Conservation (phyloP, 2,113 vertebrate genomes). For the Hemicordylus capensis region DNA sequence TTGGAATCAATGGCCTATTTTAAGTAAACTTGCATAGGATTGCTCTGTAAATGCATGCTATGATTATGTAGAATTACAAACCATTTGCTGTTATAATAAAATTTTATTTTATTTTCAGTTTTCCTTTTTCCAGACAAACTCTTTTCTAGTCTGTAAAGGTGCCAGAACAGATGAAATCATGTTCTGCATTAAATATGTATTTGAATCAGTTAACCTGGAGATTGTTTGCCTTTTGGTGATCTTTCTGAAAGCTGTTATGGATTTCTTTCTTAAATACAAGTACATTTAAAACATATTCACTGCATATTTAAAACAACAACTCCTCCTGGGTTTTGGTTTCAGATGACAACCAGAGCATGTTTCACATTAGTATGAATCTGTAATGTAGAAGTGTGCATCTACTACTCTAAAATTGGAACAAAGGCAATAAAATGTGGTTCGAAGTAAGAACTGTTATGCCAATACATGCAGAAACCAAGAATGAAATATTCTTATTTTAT, state of each 20-base stretch:
- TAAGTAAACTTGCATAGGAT: no score
- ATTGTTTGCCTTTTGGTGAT: neutral
- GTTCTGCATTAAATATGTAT: neutral
- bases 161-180: neutral
- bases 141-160: neutral
- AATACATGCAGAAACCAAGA: neutral
- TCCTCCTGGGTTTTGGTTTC: no score
- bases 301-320: no score
- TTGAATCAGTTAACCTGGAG: neutral
- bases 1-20: no score
- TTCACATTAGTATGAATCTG: neutral
- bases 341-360: neutral
- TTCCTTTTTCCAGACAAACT: neutral
- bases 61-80: neutral
- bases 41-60: no score
- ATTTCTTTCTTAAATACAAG: neutral
- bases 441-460: neutral
- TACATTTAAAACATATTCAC: neutral
- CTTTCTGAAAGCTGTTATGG: neutral
- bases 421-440: neutral
- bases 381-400: neutral
- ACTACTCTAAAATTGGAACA: neutral
- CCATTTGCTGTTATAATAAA: neutral
- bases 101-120: neutral
- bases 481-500: neutral